Percentiles rank a stretch among this genome's conserved stretches.
phyloP scores from a whole-genome alignment of 2,113 vertebrate species.

The Anarrhichthys ocellatus region DNA sequence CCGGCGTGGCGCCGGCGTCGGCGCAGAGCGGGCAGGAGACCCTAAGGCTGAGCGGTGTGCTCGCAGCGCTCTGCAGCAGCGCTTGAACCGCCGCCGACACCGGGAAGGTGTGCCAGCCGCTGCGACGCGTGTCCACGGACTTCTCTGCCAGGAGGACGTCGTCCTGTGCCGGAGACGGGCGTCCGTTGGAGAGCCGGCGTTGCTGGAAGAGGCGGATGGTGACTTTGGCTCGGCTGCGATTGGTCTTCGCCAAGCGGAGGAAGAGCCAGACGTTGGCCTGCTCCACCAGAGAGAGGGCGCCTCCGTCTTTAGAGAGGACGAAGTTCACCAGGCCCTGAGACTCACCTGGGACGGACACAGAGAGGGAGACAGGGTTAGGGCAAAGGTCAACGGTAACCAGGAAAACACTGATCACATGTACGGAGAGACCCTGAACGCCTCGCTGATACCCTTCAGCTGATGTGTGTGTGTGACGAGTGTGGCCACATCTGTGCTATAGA shows the following conservation, averaged over 20 bases:
- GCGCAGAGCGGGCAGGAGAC: constrained; percentile 91
- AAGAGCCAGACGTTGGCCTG: constrained; percentile 97
- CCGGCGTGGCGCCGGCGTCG: constrained; percentile 87
- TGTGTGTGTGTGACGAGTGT: constrained; percentile 8
- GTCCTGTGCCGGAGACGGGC: constrained; percentile 57
- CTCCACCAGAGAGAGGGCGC: constrained; percentile 90
- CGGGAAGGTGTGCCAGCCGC: constrained; percentile 95
- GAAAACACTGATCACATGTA: no score
- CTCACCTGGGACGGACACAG: constrained; percentile 82
- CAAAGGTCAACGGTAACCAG: neutral
- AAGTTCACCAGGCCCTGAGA: constrained; percentile 87
- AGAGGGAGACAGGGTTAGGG: constrained; percentile 17
- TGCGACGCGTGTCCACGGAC: constrained; percentile 92
- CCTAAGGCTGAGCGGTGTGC: constrained; percentile 84
- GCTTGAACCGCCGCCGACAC: constrained; percentile 89
- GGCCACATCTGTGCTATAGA: constrained; percentile 45
- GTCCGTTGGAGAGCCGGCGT: constrained; percentile 65
- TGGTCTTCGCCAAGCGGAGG: constrained; percentile 92
- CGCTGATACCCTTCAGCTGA: neutral
- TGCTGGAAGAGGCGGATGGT: constrained; percentile 91
- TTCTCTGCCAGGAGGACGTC: constrained; percentile 89
- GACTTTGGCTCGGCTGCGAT: constrained; percentile 92
- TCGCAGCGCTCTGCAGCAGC: constrained; percentile 77
- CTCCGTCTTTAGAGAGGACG: constrained; percentile 93
- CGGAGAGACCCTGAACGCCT: neutral